These are phyloP conservation scores for Chymomyza caudatula DNA, from an alignment of 2,888 invertebrate genomes.

Conservation along the genomic window DNA sequence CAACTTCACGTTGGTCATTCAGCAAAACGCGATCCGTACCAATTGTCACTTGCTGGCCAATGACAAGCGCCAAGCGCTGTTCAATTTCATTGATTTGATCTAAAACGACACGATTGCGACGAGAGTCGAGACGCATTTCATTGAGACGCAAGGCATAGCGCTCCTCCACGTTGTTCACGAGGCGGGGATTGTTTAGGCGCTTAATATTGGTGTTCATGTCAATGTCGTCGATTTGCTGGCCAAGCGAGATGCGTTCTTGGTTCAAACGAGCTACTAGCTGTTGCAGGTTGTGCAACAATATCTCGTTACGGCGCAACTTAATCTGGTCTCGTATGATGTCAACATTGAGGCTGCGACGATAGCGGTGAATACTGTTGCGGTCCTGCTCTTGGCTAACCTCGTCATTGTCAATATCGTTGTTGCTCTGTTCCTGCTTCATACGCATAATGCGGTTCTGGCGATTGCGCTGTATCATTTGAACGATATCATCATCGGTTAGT, in stretches of 20 bases:
- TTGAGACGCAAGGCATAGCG: slow-evolving; percentile 50
- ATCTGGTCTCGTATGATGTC: background rate
- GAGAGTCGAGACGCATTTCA: slow-evolving; percentile 44
- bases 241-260: slow-evolving; percentile 85
- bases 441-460: slow-evolving; percentile 37
- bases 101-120: slow-evolving; percentile 37
- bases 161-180: slow-evolving; percentile 8
- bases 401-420: slow-evolving; percentile 5
- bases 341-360: slow-evolving; percentile 57
- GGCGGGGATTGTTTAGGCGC: slow-evolving; percentile 81
- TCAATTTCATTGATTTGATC: slow-evolving; percentile 48
- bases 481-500: slow-evolving; percentile 45
- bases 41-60: slow-evolving; percentile 26
- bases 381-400: background rate
- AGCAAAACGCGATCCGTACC: background rate
- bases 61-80: slow-evolving; percentile 31
- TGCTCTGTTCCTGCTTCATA: slow-evolving; percentile 3
- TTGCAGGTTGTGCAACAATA: slow-evolving; percentile 82
- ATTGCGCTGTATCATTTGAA: slow-evolving; percentile 42
- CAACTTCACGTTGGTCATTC: slow-evolving; percentile 29
- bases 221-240: slow-evolving; percentile 76
- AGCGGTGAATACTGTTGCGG: background rate
- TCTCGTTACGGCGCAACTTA: slow-evolving; percentile 32
- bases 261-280: slow-evolving; percentile 85
- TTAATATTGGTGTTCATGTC: slow-evolving; percentile 65